phyloP scores from a whole-genome alignment of 1,140 invertebrate species.

The Drosophila santomea region DNA sequence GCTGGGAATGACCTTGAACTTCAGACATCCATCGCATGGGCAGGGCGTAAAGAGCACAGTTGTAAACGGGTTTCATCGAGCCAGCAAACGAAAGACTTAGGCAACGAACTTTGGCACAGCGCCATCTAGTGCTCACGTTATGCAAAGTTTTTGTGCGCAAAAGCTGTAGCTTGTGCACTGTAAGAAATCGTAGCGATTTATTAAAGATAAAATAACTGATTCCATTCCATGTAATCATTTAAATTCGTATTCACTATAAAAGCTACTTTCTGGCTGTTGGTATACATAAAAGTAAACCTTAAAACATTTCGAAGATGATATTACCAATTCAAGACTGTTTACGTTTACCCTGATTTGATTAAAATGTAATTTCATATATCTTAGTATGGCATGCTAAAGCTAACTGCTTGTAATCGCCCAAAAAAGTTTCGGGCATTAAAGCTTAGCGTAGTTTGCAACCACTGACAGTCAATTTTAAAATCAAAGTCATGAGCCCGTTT shows the following conservation, averaged over 20 bases:
- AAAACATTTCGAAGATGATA: no score
- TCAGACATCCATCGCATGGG: constrained; percentile 34
- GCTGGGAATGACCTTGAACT: constrained; percentile 45
- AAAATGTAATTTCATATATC: no score
- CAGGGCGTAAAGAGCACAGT: constrained; percentile 23
- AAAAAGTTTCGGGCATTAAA: not conserved
- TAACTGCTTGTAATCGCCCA: no score
- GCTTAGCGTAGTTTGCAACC: not conserved
- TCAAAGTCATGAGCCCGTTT: not conserved
- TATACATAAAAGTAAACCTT: no score
- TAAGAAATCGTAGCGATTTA: not conserved
- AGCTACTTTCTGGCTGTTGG: no score
- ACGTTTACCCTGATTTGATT: no score
- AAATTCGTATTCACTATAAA: no score
- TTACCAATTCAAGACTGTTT: no score
- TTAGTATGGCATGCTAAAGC: no score
- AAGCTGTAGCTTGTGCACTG: not conserved
- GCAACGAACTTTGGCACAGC: constrained; percentile 53
- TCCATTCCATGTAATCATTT: no score
- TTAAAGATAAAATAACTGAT: not conserved
- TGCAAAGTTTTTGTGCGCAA: not conserved
- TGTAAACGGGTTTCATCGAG: constrained; percentile 36
- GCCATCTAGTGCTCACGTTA: constrained; percentile 25
- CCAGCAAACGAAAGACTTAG: constrained; percentile 52
- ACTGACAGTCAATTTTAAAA: not conserved